Evolutionary conservation across 92 coral and sea anemone genomes (phyloP), one percentile per base, ranked within the genome.

Genomic region (Porites divaricata): DNA sequence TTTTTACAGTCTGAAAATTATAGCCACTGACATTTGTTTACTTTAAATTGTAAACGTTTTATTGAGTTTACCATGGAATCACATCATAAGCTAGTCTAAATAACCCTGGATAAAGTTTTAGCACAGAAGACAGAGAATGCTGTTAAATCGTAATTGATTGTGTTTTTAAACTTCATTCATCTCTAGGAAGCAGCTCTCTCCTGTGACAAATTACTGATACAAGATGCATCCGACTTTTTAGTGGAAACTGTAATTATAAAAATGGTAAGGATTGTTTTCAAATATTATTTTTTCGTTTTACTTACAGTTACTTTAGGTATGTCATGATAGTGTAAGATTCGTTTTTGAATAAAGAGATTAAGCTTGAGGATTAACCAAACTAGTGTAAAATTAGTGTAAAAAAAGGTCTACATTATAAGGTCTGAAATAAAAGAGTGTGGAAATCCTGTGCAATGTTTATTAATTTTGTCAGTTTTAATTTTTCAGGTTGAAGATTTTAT

Each of bases 401-500:
- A 35, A 35, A 35, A 35, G 45, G 45, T 1, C 45, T 35, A 35
- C 45, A 35, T 59, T 19, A 9, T 1, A 19, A 35, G 16, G 11
- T 15, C 45, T 22, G 20, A 28, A 20, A 35, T 16, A 16, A 19
- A 61, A 19, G 65, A 16, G n/a, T 17, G 7, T 17, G 2, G 8
- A 54, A 24, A 70, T 28, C 73, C 9, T 70, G 53, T 19, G 17
- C 35, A 25, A 52, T 2, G 17, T 2, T 23, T 70, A 22, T 62
- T 86, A 52, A 12, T 45, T 1, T 78, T 11, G 26, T n/a, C 78
- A n/a, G n/a, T n/a, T n/a, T 62, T 86, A 52, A 12, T 45, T 1
- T 78, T 11, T n/a, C 78, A 97, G 99, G 90, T 93, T 62, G 98
- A 95, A 58, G 99, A 97, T 85, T 97, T 97, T 70, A 86, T 97